phyloP scores from a whole-genome alignment of 2,113 vertebrate genomes.

The Lophochroa leadbeateri region DNA sequence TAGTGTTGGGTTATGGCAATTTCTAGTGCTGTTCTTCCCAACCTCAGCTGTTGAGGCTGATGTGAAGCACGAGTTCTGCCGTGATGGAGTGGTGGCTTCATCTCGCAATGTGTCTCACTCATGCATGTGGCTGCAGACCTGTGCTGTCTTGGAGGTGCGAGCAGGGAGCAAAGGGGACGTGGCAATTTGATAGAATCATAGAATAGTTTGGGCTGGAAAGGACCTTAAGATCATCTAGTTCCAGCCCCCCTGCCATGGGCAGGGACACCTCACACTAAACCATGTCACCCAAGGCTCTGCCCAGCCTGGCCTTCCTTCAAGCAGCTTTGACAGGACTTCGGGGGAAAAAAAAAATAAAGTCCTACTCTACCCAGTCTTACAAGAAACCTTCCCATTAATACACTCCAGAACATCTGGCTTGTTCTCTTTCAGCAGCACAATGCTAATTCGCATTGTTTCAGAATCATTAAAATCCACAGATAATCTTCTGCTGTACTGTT shows the following conservation, averaged over 20 bases:
- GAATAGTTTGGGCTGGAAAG: too few relatives aligned
- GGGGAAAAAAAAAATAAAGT: neutral
- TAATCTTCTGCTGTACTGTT: neutral
- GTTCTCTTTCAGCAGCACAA: neutral
- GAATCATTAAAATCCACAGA: neutral
- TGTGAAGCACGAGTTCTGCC: accelerated
- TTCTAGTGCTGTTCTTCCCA: neutral
- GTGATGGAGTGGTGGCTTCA: neutral
- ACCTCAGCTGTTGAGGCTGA: accelerated
- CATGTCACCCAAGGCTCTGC: too few relatives aligned
- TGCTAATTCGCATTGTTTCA: neutral
- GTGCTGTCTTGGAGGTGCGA: neutral
- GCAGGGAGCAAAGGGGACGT: neutral
- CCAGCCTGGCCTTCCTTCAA: neutral
- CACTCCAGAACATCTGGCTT: neutral
- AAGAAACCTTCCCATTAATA: neutral
- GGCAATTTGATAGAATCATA: neutral
- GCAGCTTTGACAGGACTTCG: neutral
- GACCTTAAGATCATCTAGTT: too few relatives aligned
- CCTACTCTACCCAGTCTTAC: neutral
- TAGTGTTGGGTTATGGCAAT: accelerated
- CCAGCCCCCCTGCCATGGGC: too few relatives aligned
- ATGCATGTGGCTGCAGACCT: neutral
- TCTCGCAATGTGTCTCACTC: accelerated
- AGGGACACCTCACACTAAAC: too few relatives aligned